These are phyloP conservation scores for Teleopsis dalmanni DNA, from an alignment of 1,140 invertebrate species.

Conservation along the genomic window DNA sequence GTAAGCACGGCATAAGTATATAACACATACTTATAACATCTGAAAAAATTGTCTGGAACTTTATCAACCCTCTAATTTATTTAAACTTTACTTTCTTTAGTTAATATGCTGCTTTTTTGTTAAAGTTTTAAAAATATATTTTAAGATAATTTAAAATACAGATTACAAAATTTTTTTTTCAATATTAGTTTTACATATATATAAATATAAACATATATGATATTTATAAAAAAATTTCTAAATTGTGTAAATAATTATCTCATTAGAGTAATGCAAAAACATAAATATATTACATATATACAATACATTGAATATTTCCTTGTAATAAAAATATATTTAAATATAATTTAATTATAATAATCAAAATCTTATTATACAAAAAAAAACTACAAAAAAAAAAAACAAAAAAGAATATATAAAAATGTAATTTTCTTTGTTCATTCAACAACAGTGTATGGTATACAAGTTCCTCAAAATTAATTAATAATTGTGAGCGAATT, in stretches of 20 bases:
- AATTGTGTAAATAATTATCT: neutral
- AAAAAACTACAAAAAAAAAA: neutral
- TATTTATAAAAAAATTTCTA: neutral
- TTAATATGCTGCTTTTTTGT: too few species aligned
- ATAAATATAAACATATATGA: neutral
- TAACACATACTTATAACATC: too few species aligned
- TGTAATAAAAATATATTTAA: too few species aligned
- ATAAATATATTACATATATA: neutral
- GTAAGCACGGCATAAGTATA: too few species aligned
- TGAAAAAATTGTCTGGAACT: too few species aligned
- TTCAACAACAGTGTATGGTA: constrained; percentile 16
- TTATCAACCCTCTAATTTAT: too few species aligned
- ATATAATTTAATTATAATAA: neutral
- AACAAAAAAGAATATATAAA: constrained; percentile 8
- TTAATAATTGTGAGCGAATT: too few species aligned
- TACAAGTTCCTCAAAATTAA: constrained; percentile 15
- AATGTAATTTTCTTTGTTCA: constrained; percentile 14
- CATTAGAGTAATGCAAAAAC: neutral
- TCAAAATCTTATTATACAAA: neutral
- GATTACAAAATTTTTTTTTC: too few species aligned
- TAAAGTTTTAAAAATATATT: too few species aligned
- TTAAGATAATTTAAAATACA: too few species aligned
- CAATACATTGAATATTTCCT: too few species aligned
- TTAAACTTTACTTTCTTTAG: too few species aligned
- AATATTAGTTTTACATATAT: constrained; percentile 3